Evolutionary conservation across 2,888 invertebrate genomes (phyloP).

Genomic region (Bombylius major): DNA sequence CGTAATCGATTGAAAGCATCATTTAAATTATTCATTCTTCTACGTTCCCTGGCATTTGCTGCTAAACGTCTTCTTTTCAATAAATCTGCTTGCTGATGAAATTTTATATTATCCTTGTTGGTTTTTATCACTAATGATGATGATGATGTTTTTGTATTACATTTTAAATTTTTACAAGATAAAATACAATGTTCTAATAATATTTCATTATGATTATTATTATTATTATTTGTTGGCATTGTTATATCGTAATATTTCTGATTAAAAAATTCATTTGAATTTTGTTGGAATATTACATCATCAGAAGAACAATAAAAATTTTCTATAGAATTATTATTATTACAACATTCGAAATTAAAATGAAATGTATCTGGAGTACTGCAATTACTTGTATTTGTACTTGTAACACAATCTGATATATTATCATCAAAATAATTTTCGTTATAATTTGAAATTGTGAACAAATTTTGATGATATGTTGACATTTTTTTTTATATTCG

Average conservation of each 20-base stretch:
- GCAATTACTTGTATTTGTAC: neutral
- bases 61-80: constrained; percentile 46
- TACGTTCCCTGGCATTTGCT: constrained; percentile 60
- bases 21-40: constrained; percentile 64
- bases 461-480: neutral
- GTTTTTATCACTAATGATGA: neutral
- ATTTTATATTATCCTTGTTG: neutral
- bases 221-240: neutral
- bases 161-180: too few relatives aligned
- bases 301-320: neutral
- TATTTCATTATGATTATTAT: neutral
- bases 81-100: constrained; percentile 15
- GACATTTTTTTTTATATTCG: neutral
- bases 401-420: too few relatives aligned
- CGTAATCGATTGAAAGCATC: constrained; percentile 59
- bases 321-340: neutral
- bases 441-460: neutral
- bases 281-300: neutral
- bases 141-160: neutral
- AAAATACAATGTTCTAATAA: neutral
- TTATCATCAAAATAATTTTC: neutral
- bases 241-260: too few relatives aligned
- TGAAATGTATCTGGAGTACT: neutral
- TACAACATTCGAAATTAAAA: neutral
- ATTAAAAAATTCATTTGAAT: neutral